A percentile compares a stretch with the other conserved stretches of the same genome.
Conservation (phyloP, 2,113 vertebrate species). For the Channa maculata region DNA sequence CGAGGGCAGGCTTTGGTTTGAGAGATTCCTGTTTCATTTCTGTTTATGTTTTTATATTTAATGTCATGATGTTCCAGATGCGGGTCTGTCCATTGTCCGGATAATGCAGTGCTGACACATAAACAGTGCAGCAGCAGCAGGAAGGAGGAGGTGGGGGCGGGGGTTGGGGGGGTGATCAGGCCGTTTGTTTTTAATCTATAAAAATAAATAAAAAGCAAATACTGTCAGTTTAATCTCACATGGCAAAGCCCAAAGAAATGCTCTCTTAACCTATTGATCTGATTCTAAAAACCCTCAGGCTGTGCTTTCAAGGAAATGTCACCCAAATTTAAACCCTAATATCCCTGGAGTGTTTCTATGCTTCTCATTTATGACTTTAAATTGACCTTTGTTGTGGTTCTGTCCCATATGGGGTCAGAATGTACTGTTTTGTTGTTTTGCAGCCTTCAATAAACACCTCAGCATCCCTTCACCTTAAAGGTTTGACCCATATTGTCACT, state of each 20-base stretch:
- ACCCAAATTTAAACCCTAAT: background rate
- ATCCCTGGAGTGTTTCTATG: background rate
- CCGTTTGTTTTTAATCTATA: background rate
- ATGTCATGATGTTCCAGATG: background rate
- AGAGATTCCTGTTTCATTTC: background rate
- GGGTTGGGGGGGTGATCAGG: background rate
- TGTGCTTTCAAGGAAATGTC: background rate
- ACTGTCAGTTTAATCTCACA: background rate
- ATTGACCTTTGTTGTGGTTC: background rate
- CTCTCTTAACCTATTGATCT: slow-evolving; percentile 9
- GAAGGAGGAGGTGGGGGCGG: background rate
- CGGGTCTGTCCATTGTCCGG: slow-evolving; percentile 20
- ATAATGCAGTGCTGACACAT: slow-evolving; percentile 45
- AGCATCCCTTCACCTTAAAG: too few relatives aligned
- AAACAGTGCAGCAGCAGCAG: slow-evolving; percentile 40
- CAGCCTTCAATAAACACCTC: too few relatives aligned
- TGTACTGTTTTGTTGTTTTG: background rate
- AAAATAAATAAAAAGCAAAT: background rate
- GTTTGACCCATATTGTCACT: background rate
- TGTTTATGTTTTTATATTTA: background rate
- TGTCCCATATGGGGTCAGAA: background rate
- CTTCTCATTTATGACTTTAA: background rate
- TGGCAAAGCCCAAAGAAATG: background rate
- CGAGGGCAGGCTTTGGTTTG: slow-evolving; percentile 4
- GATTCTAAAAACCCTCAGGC: slow-evolving; percentile 5